Conservation (phyloP, 30 jellyfish, hydroid and myxozoan species). For the Mastigias papua region DNA sequence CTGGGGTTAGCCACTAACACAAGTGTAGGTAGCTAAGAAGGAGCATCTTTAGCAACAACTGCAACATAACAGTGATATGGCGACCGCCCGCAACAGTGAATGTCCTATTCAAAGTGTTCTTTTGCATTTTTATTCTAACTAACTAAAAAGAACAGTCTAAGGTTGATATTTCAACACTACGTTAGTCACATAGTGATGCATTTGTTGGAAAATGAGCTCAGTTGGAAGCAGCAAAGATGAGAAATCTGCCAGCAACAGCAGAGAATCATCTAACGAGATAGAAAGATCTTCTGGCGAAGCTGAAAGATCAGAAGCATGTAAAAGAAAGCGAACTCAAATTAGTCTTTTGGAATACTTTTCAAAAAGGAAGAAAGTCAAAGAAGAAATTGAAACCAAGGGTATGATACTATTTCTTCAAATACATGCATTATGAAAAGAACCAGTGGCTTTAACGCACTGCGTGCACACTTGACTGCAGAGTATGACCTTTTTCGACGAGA, state of each 20-base stretch:
- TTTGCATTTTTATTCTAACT: too few species aligned
- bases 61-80: too few species aligned
- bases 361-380: conserved; percentile 72
- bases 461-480: neutral
- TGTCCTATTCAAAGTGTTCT: too few species aligned
- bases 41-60: too few species aligned
- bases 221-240: conserved; percentile 30
- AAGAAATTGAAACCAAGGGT: conserved; percentile 39
- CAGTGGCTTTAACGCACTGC: neutral
- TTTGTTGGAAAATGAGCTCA: conserved; percentile 51
- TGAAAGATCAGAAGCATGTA: conserved; percentile 31
- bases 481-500: too few species aligned
- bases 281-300: neutral
- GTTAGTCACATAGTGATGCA: conserved; percentile 7
- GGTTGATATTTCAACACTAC: neutral
- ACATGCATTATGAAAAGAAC: too few species aligned
- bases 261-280: neutral
- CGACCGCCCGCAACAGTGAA: too few species aligned
- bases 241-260: neutral
- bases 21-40: too few species aligned
- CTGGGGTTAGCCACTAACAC: too few species aligned
- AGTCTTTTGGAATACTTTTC: conserved; percentile 88
- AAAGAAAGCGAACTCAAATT: conserved; percentile 73
- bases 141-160: too few species aligned
- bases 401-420: neutral